Percentiles rank a stretch among this genome's conserved stretches.
Evolutionary conservation across 2,113 vertebrate species (phyloP).

Genomic region (Beaufortia kweichowensis): DNA sequence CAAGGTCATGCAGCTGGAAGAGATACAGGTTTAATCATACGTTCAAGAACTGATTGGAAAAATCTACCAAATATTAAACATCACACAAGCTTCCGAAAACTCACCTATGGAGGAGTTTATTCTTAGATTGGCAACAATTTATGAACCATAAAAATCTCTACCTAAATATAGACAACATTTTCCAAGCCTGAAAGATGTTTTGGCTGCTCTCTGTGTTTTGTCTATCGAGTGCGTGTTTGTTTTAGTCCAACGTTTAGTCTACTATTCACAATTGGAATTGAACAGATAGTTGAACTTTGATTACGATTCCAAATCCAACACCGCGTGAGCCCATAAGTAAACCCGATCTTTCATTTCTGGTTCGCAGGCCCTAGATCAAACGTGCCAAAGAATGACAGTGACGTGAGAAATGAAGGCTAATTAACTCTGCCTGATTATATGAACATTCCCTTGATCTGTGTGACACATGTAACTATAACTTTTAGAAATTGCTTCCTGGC

Average conservation of each 20-base stretch:
- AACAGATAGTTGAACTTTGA: constrained; percentile 36
- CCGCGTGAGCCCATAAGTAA: constrained; percentile 27
- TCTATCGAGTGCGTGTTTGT: constrained; percentile 46
- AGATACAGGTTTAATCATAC: constrained; percentile 72
- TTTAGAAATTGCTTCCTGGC: constrained; percentile 56
- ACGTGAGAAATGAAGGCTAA: constrained; percentile 46
- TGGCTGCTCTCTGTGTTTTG: constrained; percentile 45
- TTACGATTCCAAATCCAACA: constrained; percentile 34
- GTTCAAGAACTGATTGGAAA: constrained; percentile 62
- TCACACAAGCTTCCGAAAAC: constrained; percentile 30
- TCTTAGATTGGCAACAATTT: not conserved
- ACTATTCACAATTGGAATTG: constrained; percentile 36
- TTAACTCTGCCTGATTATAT: constrained; percentile 55
- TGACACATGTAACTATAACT: constrained; percentile 62
- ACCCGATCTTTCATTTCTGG: constrained; percentile 42
- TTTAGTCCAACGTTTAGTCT: constrained; percentile 40
- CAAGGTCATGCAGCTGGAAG: constrained; percentile 67
- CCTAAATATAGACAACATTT: not conserved
- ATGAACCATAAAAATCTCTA: not conserved
- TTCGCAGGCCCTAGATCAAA: constrained; percentile 12
- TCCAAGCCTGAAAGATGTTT: not conserved
- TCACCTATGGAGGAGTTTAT: not conserved
- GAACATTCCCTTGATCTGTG: constrained; percentile 57
- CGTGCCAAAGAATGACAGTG: constrained; percentile 39
- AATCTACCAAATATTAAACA: constrained; percentile 45